These are phyloP conservation scores for Boloria selene DNA, from an alignment of 2,888 invertebrate species.

Conservation along the genomic window DNA sequence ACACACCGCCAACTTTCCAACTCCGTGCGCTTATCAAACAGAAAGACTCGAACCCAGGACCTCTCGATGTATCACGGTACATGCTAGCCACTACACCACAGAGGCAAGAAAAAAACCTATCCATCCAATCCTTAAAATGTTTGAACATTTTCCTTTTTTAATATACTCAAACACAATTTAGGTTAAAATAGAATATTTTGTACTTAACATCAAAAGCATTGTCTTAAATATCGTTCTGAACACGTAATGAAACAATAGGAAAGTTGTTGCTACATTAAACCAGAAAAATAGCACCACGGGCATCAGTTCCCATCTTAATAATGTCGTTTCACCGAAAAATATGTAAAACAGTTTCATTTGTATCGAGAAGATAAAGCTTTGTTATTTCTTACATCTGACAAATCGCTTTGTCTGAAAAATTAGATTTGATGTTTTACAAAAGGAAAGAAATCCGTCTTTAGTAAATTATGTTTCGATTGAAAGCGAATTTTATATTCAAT, in stretches of 20 bases:
- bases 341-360: conserved; percentile 16
- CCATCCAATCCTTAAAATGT: no score
- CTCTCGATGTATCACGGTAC: no score
- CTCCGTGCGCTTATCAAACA: no score
- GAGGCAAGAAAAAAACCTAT: no score
- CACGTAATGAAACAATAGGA: conserved; percentile 22
- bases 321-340: conserved; percentile 2
- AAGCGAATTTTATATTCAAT: conserved; percentile 33
- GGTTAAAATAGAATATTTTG: conserved; percentile 20
- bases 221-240: conserved; percentile 20
- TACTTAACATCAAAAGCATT: conserved; percentile 19
- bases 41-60: no score
- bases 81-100: no score
- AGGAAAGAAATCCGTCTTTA: conserved; percentile 30
- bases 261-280: conserved; percentile 18
- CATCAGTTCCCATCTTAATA: conserved; percentile 12
- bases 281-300: conserved; percentile 4
- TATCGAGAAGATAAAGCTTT: conserved; percentile 16
- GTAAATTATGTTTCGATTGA: conserved; percentile 14
- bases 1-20: no score
- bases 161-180: conserved; percentile 13
- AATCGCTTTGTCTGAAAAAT: conserved; percentile 36
- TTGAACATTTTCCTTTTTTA: not conserved
- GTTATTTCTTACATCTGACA: conserved; percentile 31
- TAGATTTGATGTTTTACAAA: conserved; percentile 34